phyloP scores from a whole-genome alignment of 2,888 invertebrate species.

The Tetranychus piercei region DNA sequence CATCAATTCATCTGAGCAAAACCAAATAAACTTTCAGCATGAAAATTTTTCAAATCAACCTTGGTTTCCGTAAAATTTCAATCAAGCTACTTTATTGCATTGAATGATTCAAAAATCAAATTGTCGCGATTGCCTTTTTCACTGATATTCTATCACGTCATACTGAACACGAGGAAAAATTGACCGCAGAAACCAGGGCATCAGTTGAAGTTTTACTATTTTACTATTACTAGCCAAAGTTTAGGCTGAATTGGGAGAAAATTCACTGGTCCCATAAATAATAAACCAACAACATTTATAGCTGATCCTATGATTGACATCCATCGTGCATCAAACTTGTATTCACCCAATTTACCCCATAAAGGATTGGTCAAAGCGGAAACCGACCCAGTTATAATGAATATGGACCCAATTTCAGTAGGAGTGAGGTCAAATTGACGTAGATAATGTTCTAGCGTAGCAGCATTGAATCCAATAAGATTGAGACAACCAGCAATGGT shows the following conservation, averaged over 20 bases:
- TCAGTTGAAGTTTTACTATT: conserved; percentile 71
- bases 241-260: conserved; percentile 45
- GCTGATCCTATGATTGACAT: conserved; percentile 30
- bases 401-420: conserved; percentile 54
- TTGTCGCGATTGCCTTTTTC: too few relatives aligned
- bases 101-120: too few relatives aligned
- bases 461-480: conserved; percentile 60
- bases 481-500: conserved; percentile 23
- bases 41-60: too few relatives aligned
- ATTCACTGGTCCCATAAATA: conserved; percentile 62
- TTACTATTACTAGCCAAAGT: conserved; percentile 44
- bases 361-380: conserved; percentile 58
- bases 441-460: conserved; percentile 73
- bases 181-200: conserved; percentile 69
- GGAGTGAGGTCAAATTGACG: conserved; percentile 44
- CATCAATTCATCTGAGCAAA: too few relatives aligned
- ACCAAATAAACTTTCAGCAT: too few relatives aligned
- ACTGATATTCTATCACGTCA: too few relatives aligned
- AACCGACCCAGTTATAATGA: conserved; percentile 60
- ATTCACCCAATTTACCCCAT: conserved; percentile 65
- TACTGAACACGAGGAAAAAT: conserved; percentile 71
- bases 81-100: too few relatives aligned
- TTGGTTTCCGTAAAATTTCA: too few relatives aligned
- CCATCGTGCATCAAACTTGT: conserved; percentile 29
- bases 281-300: conserved; percentile 42